Percentiles rank a stretch among this genome's conserved stretches.
These are phyloP conservation scores for Calliopum simillimum DNA, from an alignment of 2,888 invertebrate genomes.

Conservation along the genomic window DNA sequence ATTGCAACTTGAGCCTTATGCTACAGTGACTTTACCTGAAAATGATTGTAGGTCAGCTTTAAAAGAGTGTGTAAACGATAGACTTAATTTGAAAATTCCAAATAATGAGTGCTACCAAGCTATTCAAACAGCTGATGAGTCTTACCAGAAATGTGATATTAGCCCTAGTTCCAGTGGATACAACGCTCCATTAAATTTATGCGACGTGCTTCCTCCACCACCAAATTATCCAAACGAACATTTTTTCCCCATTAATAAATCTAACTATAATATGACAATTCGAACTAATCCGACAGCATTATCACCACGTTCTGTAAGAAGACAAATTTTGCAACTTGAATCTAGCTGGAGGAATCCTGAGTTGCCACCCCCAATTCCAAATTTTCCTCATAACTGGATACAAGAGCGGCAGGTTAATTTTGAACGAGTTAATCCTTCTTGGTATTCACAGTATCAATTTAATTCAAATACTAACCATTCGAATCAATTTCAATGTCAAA, in stretches of 20 bases:
- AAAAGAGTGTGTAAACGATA: slow-evolving; percentile 40
- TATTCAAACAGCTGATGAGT: slow-evolving; percentile 62
- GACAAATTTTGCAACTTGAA: slow-evolving; percentile 47
- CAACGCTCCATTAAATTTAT: slow-evolving; percentile 69
- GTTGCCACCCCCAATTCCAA: slow-evolving; percentile 52
- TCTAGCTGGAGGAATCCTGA: slow-evolving; percentile 49
- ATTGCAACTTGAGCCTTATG: slow-evolving; percentile 55
- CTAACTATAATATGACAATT: slow-evolving; percentile 53
- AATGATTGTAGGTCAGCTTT: not conserved
- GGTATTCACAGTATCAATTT: slow-evolving; percentile 1
- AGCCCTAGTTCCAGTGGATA: slow-evolving; percentile 72
- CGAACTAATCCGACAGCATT: slow-evolving; percentile 55
- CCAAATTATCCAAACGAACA: slow-evolving; percentile 67
- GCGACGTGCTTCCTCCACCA: slow-evolving; percentile 74
- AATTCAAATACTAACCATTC: not conserved
- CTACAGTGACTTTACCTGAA: slow-evolving; percentile 50
- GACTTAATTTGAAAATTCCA: too few species aligned
- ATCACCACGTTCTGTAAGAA: slow-evolving; percentile 52
- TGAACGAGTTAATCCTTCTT: not conserved
- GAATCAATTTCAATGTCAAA: not conserved
- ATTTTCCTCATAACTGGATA: slow-evolving; percentile 56
- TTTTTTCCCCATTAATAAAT: slow-evolving; percentile 41
- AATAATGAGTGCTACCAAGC: slow-evolving; percentile 44
- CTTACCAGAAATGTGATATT: slow-evolving; percentile 69
- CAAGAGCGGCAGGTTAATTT: slow-evolving; percentile 43